Conservation (phyloP, 2,888 invertebrate genomes). For the Melangyna quadrimaculata region DNA sequence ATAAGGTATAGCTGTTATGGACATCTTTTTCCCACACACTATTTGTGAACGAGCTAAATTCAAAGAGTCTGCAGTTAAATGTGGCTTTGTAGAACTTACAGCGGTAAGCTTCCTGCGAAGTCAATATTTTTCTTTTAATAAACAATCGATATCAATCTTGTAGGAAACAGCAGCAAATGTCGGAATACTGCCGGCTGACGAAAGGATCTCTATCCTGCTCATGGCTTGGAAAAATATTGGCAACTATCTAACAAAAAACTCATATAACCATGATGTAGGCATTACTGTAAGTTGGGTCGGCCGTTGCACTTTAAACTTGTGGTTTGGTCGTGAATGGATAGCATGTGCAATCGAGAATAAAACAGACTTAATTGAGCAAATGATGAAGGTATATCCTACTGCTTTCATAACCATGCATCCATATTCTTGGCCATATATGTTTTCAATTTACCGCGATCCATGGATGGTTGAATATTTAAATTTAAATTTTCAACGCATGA, state of each 20-base stretch:
- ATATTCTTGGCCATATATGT: conserved; percentile 63
- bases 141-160: not conserved
- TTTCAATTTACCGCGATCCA: conserved; percentile 57
- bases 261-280: conserved; percentile 19
- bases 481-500: conserved; percentile 56
- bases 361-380: conserved; percentile 45
- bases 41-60: conserved; percentile 28
- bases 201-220: conserved; percentile 37
- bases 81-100: conserved; percentile 76
- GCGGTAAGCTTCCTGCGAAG: conserved; percentile 73
- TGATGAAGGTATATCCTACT: conserved; percentile 66
- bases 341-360: conserved; percentile 39
- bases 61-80: conserved; percentile 72
- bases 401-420: conserved; percentile 53
- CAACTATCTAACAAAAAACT: conserved; percentile 38
- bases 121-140: not conserved
- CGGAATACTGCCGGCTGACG: conserved; percentile 26
- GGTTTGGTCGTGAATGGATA: conserved; percentile 65
- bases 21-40: conserved; percentile 44
- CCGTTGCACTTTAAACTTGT: conserved; percentile 47
- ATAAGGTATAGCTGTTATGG: conserved; percentile 18
- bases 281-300: conserved; percentile 40
- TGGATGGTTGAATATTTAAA: conserved; percentile 66
- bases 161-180: conserved; percentile 51
- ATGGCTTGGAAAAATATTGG: conserved; percentile 55